phyloP scores from a whole-genome alignment of 2,113 vertebrate genomes.

The Mesembrinibis cayennensis region DNA sequence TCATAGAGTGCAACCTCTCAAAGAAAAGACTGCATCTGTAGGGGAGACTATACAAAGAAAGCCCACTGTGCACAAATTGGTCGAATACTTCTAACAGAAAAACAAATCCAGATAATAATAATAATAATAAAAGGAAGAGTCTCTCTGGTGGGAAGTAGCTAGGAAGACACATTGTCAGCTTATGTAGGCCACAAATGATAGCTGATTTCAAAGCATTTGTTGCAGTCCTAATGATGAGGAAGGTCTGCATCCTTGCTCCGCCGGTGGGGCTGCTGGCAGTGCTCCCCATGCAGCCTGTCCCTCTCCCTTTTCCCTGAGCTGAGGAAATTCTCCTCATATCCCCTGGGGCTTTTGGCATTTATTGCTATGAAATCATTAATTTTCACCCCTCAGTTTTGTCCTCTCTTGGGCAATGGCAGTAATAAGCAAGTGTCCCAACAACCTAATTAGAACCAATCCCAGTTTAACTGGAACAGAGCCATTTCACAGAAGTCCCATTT shows the following conservation, averaged over 20 bases:
- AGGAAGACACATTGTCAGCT: neutral
- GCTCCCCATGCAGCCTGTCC: neutral
- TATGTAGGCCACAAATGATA: neutral
- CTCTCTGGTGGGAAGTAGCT: neutral
- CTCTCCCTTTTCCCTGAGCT: neutral
- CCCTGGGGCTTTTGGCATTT: neutral
- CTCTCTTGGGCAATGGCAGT: neutral
- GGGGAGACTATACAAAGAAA: neutral
- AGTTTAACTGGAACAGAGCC: neutral
- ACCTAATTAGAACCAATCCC: neutral
- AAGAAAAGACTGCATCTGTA: constrained; percentile 1
- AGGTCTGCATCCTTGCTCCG: neutral
- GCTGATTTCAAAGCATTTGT: neutral
- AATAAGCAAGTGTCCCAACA: neutral
- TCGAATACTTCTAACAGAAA: neutral
- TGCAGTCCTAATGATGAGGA: neutral
- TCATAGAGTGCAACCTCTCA: neutral
- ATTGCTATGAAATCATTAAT: neutral
- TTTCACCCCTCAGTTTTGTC: neutral
- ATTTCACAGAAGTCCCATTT: neutral
- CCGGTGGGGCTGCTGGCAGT: neutral
- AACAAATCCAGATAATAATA: neutral
- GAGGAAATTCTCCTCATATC: neutral
- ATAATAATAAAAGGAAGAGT: neutral
- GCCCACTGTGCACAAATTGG: constrained; percentile 20